Evolutionary conservation across 2,797 vertebrate species (phyloP), one percentile per base, ranked within the genome.

Genomic region (Phrynocephalus vlangalii): DNA sequence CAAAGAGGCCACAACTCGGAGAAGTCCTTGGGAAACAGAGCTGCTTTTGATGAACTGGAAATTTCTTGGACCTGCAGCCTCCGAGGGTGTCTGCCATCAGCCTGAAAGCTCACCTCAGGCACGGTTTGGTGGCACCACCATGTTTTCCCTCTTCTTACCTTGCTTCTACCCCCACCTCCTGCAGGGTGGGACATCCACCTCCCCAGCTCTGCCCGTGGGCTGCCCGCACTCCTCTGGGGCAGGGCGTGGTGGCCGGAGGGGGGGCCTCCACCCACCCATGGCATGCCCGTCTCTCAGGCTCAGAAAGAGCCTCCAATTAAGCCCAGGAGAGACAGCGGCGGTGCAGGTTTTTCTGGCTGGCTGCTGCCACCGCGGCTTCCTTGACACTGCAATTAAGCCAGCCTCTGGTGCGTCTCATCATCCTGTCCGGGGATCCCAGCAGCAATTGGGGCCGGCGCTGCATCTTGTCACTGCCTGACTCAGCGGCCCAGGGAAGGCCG

Each of bases 281-380:
- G 89, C 52, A 13, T 56, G 52, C 52, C 11, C 9, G n/a, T 16
- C 50, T 38, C n/a, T 66, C 86, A 84, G 83, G 84, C 90, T 83
- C 89, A 93, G 91, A 85, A 94, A 85, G n/a, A 50, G 84, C 16
- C 52, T 56, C 91, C 91, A 91, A 92, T 92, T 93, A 94, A 94
- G 93, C 92, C 13, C 85, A 90, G 83, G 68, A 90, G 52, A 56
- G 52, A 73, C 90, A 92, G 90, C 26, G 90, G 91, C 87, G 80
- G 92, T 92, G 92, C 94, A 70, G 80, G 93, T 95, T 95, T 95
- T 95, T 95, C 94, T 89, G 94, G 94, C 92, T 94, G 92, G 89
- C 92, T 93, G 86, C 73, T 88, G 71, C 79, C 91, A 88, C 91
- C 94, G 91, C 91, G 92, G 93, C 76, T 90, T 92, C 79, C 6